Percentiles rank a stretch among this genome's conserved stretches.
These are phyloP conservation scores for Tetrao urogallus DNA, from an alignment of 2,113 vertebrate genomes.

Conservation along the genomic window DNA sequence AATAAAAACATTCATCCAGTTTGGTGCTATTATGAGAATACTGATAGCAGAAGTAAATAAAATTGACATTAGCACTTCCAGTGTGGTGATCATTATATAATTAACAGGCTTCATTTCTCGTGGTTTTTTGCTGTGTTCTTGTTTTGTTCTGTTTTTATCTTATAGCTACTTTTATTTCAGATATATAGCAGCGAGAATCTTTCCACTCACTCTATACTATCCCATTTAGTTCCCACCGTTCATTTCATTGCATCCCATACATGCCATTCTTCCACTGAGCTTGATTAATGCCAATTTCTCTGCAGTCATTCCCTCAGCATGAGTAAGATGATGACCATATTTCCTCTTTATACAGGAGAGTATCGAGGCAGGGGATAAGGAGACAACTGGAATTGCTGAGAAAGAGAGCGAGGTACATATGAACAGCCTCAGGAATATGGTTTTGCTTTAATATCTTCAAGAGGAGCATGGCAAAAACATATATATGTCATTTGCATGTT, in stretches of 20 bases:
- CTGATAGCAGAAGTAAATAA: neutral
- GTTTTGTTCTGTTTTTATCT: neutral
- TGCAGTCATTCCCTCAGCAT: neutral
- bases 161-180: neutral
- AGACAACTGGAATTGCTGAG: slow-evolving; percentile 68
- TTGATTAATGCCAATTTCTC: neutral
- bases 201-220: neutral
- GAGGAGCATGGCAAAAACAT: neutral
- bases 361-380: slow-evolving; percentile 61
- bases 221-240: neutral
- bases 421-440: neutral
- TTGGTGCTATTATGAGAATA: neutral
- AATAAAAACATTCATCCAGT: neutral
- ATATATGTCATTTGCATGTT: neutral
- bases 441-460: neutral
- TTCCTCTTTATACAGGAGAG: slow-evolving; percentile 65
- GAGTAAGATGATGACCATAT: neutral
- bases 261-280: neutral
- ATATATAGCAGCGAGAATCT: neutral
- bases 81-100: neutral
- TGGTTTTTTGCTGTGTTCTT: neutral
- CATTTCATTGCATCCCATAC: neutral
- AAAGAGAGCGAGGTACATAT: slow-evolving; percentile 73
- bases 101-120: neutral
- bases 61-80: neutral